phyloP scores from a whole-genome alignment of 1,140 invertebrate species.

The Caenorhabditis tropicalis region DNA sequence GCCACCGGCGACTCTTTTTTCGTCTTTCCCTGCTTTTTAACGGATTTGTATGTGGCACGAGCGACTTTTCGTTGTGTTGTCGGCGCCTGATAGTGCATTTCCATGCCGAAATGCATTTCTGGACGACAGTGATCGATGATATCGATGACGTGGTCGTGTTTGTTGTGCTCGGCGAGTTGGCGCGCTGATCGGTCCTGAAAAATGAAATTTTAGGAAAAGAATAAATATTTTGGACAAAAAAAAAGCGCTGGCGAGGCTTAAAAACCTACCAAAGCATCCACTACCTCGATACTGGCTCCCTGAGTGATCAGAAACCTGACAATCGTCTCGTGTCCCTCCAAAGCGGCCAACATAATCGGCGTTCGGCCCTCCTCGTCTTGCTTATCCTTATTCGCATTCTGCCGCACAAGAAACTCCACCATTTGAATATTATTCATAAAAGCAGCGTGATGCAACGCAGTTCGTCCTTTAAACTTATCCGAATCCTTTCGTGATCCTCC shows the following conservation, averaged over 20 bases:
- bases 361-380: conserved; percentile 36
- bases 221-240: background rate
- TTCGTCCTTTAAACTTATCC: conserved; percentile 28
- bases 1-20: background rate
- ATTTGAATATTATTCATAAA: conserved; percentile 12
- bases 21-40: background rate
- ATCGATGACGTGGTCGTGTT: background rate
- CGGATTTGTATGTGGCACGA: background rate
- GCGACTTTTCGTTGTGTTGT: background rate
- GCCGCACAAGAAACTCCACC: conserved; percentile 2
- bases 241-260: background rate
- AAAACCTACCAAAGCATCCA: conserved; percentile 13
- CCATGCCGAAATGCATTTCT: background rate
- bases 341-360: conserved; percentile 40
- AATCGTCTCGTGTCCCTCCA: background rate
- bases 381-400: conserved; percentile 46
- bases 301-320: background rate
- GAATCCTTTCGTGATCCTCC: background rate
- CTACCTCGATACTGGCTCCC: conserved; percentile 38
- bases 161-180: background rate
- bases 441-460: conserved; percentile 49
- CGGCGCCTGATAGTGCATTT: background rate
- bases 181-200: background rate
- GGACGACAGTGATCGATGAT: background rate
- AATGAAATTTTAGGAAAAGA: background rate